Conservation (phyloP, 2,113 vertebrate genomes). For the Scomber japonicus region DNA sequence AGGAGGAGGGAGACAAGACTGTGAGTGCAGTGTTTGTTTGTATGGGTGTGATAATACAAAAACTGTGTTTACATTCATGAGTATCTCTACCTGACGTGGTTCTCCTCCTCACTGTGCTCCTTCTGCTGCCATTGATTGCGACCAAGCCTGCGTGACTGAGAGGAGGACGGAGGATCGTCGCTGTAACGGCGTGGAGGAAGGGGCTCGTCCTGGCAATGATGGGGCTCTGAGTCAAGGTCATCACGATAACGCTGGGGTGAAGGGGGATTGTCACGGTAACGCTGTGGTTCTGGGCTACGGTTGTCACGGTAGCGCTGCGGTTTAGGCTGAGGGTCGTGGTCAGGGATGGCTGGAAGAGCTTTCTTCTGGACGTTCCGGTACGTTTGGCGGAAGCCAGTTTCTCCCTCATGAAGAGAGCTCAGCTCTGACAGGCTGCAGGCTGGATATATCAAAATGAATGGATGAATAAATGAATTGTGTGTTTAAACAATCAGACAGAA, state of each 20-base stretch:
- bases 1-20: neutral
- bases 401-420: slow-evolving; percentile 94
- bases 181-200: slow-evolving; percentile 67
- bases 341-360: slow-evolving; percentile 89
- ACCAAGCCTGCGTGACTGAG: slow-evolving; percentile 77
- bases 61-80: neutral
- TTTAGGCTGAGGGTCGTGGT: slow-evolving; percentile 85
- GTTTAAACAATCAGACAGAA: neutral
- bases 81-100: slow-evolving; percentile 64
- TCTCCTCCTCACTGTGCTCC: slow-evolving; percentile 62
- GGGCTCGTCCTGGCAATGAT: slow-evolving; percentile 35
- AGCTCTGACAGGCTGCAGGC: slow-evolving; percentile 95
- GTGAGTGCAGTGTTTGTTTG: neutral
- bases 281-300: slow-evolving; percentile 62
- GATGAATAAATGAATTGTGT: neutral
- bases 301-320: slow-evolving; percentile 82
- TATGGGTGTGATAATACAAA: neutral
- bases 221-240: slow-evolving; percentile 37
- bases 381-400: slow-evolving; percentile 88
- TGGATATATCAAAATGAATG: slow-evolving; percentile 58
- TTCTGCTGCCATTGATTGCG: slow-evolving; percentile 73
- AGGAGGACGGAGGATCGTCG: slow-evolving; percentile 77
- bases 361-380: slow-evolving; percentile 90
- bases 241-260: slow-evolving; percentile 56
- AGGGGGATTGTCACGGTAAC: slow-evolving; percentile 38